These are phyloP conservation scores for Eucera pruinosa DNA, from an alignment of 2,888 invertebrate species.

Conservation along the genomic window DNA sequence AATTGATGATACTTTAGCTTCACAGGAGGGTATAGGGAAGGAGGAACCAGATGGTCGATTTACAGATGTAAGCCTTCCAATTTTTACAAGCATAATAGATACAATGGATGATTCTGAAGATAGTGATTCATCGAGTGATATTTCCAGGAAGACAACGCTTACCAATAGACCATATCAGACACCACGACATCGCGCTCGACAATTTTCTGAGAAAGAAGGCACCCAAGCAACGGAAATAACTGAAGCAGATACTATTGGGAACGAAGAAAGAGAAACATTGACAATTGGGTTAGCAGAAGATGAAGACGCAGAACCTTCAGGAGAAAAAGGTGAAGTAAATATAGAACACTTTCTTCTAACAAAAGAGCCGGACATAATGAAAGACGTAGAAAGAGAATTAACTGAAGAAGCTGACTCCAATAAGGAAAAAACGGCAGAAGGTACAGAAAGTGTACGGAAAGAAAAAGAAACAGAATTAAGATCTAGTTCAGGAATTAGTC, in stretches of 20 bases:
- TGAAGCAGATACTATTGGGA: slow-evolving; percentile 4
- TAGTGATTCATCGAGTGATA: slow-evolving; percentile 79
- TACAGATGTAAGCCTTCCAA: slow-evolving; percentile 61
- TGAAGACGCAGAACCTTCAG: neutral
- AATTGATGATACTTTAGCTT: neutral
- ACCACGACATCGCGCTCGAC: slow-evolving; percentile 71
- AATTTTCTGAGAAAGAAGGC: slow-evolving; percentile 47
- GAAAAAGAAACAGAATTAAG: neutral
- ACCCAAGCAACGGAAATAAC: slow-evolving; percentile 25
- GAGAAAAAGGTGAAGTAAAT: neutral
- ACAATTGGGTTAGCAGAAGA: slow-evolving; percentile 33
- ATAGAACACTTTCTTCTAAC: neutral
- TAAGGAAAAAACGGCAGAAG: fast-evolving
- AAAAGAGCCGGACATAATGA: no score
- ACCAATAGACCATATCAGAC: slow-evolving; percentile 78
- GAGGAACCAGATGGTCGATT: slow-evolving; percentile 26
- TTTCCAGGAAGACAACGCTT: slow-evolving; percentile 80
- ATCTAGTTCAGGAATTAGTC: neutral
- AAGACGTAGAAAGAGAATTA: neutral
- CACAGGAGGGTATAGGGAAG: neutral
- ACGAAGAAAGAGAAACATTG: slow-evolving; percentile 23
- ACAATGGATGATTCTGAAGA: slow-evolving; percentile 72
- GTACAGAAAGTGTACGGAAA: no score
- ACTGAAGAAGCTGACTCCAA: neutral
- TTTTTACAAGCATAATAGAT: slow-evolving; percentile 65